Conservation (phyloP, 2,113 vertebrate species). For the chimpanzee (Pan troglodytes) region DNA sequence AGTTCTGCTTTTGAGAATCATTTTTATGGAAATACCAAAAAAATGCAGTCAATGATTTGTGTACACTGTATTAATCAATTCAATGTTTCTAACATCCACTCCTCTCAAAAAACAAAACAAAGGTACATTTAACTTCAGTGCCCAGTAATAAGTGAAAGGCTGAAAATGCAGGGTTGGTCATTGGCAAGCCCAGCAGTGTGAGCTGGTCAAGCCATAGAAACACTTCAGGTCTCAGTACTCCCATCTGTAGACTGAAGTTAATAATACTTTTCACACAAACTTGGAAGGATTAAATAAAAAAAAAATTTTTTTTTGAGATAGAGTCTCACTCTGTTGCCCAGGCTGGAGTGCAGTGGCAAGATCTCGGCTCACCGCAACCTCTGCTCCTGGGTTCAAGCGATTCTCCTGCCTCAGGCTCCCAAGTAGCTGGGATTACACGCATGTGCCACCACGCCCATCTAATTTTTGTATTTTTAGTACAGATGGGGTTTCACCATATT, state of each 20-base stretch:
- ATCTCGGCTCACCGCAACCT: too few relatives aligned
- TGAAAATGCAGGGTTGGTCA: neutral
- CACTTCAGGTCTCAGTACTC: neutral
- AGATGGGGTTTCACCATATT: too few relatives aligned
- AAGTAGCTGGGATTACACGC: too few relatives aligned
- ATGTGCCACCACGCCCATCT: too few relatives aligned
- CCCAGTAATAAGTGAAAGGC: neutral
- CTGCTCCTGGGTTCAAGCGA: too few relatives aligned
- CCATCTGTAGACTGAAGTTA: neutral
- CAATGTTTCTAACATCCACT: neutral
- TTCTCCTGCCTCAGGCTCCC: too few relatives aligned
- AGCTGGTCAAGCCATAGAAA: neutral
- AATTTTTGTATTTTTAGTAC: too few relatives aligned
- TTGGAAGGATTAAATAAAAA: neutral
- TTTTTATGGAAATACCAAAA: neutral
- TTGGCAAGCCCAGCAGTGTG: neutral
- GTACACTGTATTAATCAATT: neutral
- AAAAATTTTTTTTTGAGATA: too few relatives aligned
- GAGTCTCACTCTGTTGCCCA: too few relatives aligned
- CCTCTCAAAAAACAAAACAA: neutral
- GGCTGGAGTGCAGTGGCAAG: too few relatives aligned
- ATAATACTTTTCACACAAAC: neutral
- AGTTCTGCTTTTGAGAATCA: neutral
- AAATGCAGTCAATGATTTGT: neutral
- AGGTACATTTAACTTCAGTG: neutral